Conservation (phyloP, 2,113 vertebrate species). For the Phyllopteryx taeniolatus region DNA sequence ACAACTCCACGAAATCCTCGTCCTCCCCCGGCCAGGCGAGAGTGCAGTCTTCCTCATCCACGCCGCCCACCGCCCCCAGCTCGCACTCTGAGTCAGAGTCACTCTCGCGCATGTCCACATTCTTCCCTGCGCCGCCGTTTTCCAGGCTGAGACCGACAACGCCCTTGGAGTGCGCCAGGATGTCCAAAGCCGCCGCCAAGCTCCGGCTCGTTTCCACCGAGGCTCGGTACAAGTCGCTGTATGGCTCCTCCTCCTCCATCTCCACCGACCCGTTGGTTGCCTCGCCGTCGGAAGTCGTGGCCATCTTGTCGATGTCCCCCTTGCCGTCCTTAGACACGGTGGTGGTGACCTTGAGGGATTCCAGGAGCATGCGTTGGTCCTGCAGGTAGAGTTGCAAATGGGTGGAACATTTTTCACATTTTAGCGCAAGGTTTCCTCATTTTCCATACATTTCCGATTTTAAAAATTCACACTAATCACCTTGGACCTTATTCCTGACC, state of each 20-base stretch:
- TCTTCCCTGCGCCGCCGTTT: constrained; percentile 68
- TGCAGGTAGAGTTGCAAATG: constrained; percentile 52
- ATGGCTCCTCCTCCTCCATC: constrained; percentile 86
- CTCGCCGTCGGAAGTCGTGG: constrained; percentile 70
- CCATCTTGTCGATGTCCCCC: constrained; percentile 72
- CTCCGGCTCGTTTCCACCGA: constrained; percentile 87
- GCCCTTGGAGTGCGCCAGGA: constrained; percentile 85
- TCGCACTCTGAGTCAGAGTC: constrained; percentile 78
- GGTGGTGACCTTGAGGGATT: constrained; percentile 93
- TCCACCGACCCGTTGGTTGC: constrained; percentile 75
- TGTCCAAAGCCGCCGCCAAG: constrained; percentile 89
- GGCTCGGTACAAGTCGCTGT: constrained; percentile 83
- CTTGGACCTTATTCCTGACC: too few relatives aligned
- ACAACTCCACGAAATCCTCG: constrained; percentile 75
- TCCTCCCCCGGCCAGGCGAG: constrained; percentile 74
- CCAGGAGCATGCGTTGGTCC: constrained; percentile 96
- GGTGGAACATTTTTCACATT: background rate
- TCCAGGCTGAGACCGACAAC: constrained; percentile 76
- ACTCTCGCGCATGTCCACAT: constrained; percentile 70
- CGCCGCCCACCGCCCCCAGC: constrained; percentile 85
- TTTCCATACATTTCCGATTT: background rate
- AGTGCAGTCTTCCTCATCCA: constrained; percentile 42
- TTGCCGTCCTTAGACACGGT: constrained; percentile 84
- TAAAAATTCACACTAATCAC: too few relatives aligned
- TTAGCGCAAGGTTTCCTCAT: background rate